Conservation (phyloP, 37 sponge, comb jelly and placozoan genomes). For the Ephydatia muelleri region DNA sequence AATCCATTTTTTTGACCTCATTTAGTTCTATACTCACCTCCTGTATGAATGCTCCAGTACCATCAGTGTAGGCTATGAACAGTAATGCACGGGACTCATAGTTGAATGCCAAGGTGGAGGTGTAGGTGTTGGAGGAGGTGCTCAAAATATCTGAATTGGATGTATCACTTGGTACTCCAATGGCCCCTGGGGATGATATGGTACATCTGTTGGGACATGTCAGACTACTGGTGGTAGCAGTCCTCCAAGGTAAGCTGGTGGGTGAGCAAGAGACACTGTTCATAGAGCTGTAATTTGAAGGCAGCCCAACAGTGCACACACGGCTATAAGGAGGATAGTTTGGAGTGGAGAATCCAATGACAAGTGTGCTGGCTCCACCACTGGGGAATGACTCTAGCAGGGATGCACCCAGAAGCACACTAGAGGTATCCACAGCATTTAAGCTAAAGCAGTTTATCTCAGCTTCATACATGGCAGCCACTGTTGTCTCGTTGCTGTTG, state of each 20-base stretch:
- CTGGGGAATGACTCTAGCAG: not conserved
- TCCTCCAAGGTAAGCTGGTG: not conserved
- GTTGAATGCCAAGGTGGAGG: not conserved
- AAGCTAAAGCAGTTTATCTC: not conserved
- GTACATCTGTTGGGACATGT: not conserved
- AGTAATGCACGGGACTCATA: not conserved
- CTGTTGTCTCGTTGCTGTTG: not conserved
- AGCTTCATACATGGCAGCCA: slow-evolving; percentile 12
- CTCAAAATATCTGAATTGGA: not conserved
- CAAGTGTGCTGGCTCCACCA: slow-evolving; percentile 2
- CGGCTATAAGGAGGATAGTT: not conserved
- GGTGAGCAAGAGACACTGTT: not conserved
- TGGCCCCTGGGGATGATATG: not conserved
- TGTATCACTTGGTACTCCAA: not conserved
- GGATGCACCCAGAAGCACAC: not conserved
- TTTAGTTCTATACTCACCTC: no score
- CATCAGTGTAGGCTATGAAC: no score
- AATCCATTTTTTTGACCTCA: no score
- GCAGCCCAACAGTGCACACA: slow-evolving; percentile 13
- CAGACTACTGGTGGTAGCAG: not conserved
- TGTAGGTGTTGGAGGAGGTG: not conserved
- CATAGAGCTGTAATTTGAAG: not conserved
- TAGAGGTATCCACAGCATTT: not conserved
- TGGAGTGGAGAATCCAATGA: not conserved
- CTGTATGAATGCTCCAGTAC: no score